Evolutionary conservation across 2,888 invertebrate genomes (phyloP).

Genomic region (Conops quadrifasciatus): DNA sequence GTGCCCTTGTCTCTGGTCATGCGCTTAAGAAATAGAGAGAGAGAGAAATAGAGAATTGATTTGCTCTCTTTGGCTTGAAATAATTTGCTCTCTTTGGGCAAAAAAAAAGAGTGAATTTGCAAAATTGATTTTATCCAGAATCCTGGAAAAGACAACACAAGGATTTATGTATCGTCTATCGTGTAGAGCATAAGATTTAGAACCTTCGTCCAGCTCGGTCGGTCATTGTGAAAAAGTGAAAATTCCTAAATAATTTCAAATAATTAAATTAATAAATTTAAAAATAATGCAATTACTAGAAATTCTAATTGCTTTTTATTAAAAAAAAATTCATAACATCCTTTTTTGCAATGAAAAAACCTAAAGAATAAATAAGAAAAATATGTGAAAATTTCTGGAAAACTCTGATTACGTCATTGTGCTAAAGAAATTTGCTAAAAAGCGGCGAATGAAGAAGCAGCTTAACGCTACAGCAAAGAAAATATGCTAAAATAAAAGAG

Average conservation of each 20-base stretch:
- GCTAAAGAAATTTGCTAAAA: no score
- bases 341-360: not conserved
- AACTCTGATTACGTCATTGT: no score
- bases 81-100: not conserved
- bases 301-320: no score
- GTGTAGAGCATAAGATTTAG: slow-evolving; percentile 41
- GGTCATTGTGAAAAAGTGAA: slow-evolving; percentile 23
- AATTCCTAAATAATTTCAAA: slow-evolving; percentile 18
- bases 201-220: slow-evolving; percentile 52
- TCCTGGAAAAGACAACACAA: slow-evolving; percentile 1
- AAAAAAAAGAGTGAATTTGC: not conserved
- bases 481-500: not conserved
- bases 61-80: no score
- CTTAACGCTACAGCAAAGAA: no score
- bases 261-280: slow-evolving; percentile 4
- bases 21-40: not conserved
- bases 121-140: slow-evolving; percentile 26
- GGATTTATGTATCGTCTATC: not conserved
- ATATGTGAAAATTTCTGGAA: no score
- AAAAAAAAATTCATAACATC: no score
- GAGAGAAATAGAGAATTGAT: not conserved
- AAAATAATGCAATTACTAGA: not conserved
- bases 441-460: no score
- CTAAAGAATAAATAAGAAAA: not conserved
- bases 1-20: no score